A percentile compares a stretch with the other conserved stretches of the same genome.
Evolutionary conservation across 2,113 vertebrate genomes (phyloP).

Genomic region (Phylloscopus trochiloides): DNA sequence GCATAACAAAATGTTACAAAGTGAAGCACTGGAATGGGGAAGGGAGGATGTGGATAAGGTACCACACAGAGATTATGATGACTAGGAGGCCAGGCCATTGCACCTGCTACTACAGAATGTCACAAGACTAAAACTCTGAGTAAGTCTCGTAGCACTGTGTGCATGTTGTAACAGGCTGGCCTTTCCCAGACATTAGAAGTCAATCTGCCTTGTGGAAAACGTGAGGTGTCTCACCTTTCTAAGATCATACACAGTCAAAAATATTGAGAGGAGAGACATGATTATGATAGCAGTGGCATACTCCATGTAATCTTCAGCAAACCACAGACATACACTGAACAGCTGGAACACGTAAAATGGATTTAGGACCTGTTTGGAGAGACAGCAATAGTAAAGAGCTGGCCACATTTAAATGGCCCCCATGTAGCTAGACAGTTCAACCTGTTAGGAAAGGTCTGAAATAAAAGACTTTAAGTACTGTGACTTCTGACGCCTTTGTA

Average conservation of each 20-base stretch:
- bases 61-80: not conserved
- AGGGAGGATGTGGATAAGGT: slow-evolving; percentile 14
- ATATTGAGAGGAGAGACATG: slow-evolving; percentile 78
- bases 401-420: not conserved
- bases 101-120: not conserved
- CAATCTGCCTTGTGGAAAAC: not conserved
- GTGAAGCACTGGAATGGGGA: slow-evolving; percentile 20
- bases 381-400: not conserved
- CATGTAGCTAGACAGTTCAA: not conserved
- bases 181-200: not conserved
- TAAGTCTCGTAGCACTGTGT: not conserved
- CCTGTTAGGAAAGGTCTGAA: not conserved
- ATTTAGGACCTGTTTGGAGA: slow-evolving; percentile 76
- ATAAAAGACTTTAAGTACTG: not conserved
- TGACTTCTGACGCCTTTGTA: not conserved
- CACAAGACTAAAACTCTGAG: not conserved
- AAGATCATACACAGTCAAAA: slow-evolving; percentile 77
- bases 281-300: slow-evolving; percentile 79
- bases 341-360: slow-evolving; percentile 83
- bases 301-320: slow-evolving; percentile 79
- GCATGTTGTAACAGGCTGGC: not conserved
- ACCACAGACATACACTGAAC: slow-evolving; percentile 82
- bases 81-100: not conserved
- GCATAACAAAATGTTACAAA: not conserved
- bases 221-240: slow-evolving; percentile 68